phyloP scores from a whole-genome alignment of 1,140 invertebrate genomes.

The Nixonia krombeini region DNA sequence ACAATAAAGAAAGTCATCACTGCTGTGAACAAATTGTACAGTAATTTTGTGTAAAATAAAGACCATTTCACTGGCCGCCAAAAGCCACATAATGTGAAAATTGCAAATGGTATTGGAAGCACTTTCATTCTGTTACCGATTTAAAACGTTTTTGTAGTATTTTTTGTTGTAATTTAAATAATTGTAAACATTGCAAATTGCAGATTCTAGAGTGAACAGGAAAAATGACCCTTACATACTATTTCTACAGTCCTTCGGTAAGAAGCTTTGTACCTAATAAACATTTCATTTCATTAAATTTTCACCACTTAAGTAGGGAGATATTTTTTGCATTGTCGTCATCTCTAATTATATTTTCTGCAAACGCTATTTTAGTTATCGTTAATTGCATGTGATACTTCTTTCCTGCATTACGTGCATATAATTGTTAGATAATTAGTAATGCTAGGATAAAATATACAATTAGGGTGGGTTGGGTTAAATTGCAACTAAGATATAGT shows the following conservation, averaged over 20 bases:
- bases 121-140: conserved; percentile 6
- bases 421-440: too few relatives aligned
- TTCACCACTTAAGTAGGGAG: not conserved
- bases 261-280: not conserved
- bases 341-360: not conserved
- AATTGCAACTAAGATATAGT: too few relatives aligned
- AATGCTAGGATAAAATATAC: too few relatives aligned
- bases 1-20: conserved; percentile 31
- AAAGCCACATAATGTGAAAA: conserved; percentile 47
- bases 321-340: not conserved
- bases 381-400: not conserved
- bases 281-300: not conserved
- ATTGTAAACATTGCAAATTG: too few relatives aligned
- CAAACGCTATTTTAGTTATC: not conserved
- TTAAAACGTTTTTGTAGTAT: too few relatives aligned
- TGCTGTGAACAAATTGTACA: conserved; percentile 39
- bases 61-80: conserved; percentile 41
- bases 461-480: too few relatives aligned
- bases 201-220: too few relatives aligned
- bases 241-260: not conserved
- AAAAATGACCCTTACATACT: not conserved
- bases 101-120: conserved; percentile 42
- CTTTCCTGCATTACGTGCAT: too few relatives aligned
- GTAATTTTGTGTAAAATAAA: not conserved
- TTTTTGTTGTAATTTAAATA: too few relatives aligned